These are phyloP conservation scores for Lycocorax pyrrhopterus DNA, from an alignment of 2,113 vertebrate species.

Conservation along the genomic window DNA sequence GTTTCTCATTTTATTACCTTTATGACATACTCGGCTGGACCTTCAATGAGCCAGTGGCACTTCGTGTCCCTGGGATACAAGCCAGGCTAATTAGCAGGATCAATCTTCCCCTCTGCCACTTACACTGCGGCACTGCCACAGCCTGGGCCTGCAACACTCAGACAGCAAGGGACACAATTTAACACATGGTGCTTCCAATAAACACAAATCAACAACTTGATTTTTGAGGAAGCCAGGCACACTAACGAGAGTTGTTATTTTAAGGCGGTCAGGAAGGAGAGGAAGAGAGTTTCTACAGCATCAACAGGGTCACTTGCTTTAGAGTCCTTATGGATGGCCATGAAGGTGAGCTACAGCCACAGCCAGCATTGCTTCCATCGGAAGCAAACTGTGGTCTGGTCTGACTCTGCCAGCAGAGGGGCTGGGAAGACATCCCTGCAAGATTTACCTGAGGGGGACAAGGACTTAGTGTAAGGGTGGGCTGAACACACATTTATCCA, in stretches of 20 bases:
- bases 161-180: neutral
- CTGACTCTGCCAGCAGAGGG: neutral
- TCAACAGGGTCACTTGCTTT: neutral
- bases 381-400: neutral
- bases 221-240: neutral
- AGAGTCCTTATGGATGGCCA: neutral
- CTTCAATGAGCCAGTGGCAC: constrained; percentile 51
- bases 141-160: neutral
- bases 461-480: neutral
- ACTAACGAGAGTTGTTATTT: neutral
- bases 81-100: constrained; percentile 51
- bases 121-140: neutral
- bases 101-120: constrained; percentile 32
- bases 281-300: neutral
- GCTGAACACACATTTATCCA: neutral
- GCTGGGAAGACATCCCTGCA: neutral
- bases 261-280: neutral
- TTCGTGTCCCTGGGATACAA: constrained; percentile 1
- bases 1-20: constrained; percentile 45
- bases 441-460: neutral
- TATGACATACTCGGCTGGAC: constrained; percentile 1
- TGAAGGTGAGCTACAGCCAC: neutral
- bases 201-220: neutral
- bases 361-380: neutral
- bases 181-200: neutral